These are phyloP conservation scores for Ypsolopha sequella DNA, from an alignment of 2,888 invertebrate species.

Conservation along the genomic window DNA sequence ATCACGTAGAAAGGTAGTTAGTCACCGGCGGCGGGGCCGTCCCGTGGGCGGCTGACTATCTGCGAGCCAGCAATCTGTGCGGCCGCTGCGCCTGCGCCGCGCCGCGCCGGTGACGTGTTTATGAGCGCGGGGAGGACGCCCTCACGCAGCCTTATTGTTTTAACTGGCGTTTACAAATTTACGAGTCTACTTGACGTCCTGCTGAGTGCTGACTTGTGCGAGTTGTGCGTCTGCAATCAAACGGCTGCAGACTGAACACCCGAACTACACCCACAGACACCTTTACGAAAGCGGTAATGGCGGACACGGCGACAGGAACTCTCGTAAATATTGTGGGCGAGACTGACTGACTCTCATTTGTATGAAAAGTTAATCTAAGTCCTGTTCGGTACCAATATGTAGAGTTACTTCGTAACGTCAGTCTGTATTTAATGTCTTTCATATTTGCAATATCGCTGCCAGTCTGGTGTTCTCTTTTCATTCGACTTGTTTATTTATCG, in stretches of 20 bases:
- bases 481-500: too few species aligned
- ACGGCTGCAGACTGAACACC: slow-evolving; percentile 1
- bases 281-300: slow-evolving; percentile 1
- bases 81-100: slow-evolving; percentile 26
- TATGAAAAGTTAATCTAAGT: not conserved
- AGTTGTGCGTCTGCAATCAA: slow-evolving; percentile 1
- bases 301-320: not conserved
- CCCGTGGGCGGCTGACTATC: slow-evolving; percentile 36
- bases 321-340: not conserved
- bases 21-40: not conserved
- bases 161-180: slow-evolving; percentile 50
- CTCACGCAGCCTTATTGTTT: slow-evolving; percentile 57
- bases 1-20: slow-evolving; percentile 3
- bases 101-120: slow-evolving; percentile 46
- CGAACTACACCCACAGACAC: slow-evolving; percentile 3
- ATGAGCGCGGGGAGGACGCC: slow-evolving; percentile 42
- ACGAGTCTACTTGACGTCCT: slow-evolving; percentile 37
- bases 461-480: not conserved
- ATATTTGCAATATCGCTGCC: too few species aligned
- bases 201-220: slow-evolving; percentile 20
- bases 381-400: too few species aligned
- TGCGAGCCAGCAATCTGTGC: slow-evolving; percentile 40
- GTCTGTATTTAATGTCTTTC: too few species aligned
- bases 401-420: too few species aligned
- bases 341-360: not conserved